Evolutionary conservation across 2,797 vertebrate species (phyloP).

Genomic region (Tarsius wallacei): DNA sequence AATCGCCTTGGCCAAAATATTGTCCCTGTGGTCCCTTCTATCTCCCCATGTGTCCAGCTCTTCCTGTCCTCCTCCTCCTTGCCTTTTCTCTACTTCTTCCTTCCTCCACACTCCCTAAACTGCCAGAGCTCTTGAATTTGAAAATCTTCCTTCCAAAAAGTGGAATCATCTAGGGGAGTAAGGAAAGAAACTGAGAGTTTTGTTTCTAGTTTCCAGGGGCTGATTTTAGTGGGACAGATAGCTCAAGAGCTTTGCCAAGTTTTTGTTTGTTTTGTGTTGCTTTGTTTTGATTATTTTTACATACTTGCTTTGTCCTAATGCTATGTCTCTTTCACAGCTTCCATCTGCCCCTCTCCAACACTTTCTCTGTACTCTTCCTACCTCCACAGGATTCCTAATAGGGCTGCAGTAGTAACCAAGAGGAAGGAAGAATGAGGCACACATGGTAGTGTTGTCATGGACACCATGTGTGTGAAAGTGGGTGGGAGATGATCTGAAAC

Average conservation of each 20-base stretch:
- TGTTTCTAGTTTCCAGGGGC: constrained; percentile 42
- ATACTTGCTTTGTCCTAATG: not conserved
- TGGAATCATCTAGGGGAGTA: not conserved
- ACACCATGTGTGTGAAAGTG: not conserved
- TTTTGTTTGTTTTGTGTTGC: not conserved
- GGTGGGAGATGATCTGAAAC: not conserved
- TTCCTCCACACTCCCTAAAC: not conserved
- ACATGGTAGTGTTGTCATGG: not conserved
- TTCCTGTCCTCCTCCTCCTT: not conserved
- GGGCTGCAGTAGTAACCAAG: not conserved
- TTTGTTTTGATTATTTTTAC: constrained; percentile 40
- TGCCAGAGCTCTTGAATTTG: not conserved
- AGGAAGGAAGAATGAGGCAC: not conserved
- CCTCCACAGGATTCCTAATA: not conserved
- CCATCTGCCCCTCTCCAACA: not conserved
- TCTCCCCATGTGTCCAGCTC: not conserved
- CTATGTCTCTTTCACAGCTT: not conserved
- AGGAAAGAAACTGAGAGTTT: constrained; percentile 48
- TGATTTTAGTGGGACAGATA: not conserved
- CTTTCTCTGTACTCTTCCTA: not conserved
- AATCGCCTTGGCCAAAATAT: not conserved
- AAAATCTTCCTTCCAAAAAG: not conserved
- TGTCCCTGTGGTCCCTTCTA: not conserved
- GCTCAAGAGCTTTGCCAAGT: not conserved
- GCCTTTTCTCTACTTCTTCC: not conserved